A percentile compares a stretch with the other conserved stretches of the same genome.
phyloP scores from a whole-genome alignment of 1,140 invertebrate genomes.

The Ceratosolen solmsi region DNA sequence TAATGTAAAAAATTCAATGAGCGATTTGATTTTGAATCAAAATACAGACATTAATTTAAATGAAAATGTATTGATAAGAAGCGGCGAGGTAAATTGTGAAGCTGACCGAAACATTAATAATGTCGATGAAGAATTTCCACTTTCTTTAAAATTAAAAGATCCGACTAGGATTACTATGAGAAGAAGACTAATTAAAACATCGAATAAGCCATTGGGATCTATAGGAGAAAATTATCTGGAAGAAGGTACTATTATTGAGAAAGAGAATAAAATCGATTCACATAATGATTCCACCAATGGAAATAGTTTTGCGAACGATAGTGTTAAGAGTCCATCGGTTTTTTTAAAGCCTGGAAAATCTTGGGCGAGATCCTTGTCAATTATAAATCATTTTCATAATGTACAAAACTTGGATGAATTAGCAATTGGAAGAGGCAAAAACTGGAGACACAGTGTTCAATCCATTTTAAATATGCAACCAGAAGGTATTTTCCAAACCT shows the following conservation, averaged over 20 bases:
- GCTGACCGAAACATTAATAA: neutral
- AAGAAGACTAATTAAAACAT: constrained; percentile 53
- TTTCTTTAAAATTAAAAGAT: constrained; percentile 56
- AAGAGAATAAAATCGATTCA: constrained; percentile 25
- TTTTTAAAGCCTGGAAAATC: constrained; percentile 68
- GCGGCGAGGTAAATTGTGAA: neutral
- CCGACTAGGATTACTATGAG: constrained; percentile 54
- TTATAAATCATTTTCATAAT: constrained; percentile 63
- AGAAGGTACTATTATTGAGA: constrained; percentile 1
- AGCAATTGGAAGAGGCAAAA: constrained; percentile 62
- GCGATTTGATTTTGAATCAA: neutral
- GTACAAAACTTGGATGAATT: constrained; percentile 58
- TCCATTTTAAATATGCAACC: constrained; percentile 64
- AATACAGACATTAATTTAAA: neutral
- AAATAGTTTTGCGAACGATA: neutral
- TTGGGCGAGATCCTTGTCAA: constrained; percentile 70
- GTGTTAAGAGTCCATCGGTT: constrained; percentile 48
- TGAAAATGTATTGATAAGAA: neutral
- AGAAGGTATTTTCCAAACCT: constrained; percentile 42
- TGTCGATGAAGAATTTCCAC: neutral
- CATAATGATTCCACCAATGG: too few species aligned
- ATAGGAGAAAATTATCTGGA: constrained; percentile 38
- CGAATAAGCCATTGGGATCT: constrained; percentile 45
- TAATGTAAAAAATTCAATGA: neutral
- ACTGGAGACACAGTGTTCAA: constrained; percentile 65